Evolutionary conservation across 2,113 vertebrate genomes (phyloP).

Genomic region (Aspiorhynchus laticeps): DNA sequence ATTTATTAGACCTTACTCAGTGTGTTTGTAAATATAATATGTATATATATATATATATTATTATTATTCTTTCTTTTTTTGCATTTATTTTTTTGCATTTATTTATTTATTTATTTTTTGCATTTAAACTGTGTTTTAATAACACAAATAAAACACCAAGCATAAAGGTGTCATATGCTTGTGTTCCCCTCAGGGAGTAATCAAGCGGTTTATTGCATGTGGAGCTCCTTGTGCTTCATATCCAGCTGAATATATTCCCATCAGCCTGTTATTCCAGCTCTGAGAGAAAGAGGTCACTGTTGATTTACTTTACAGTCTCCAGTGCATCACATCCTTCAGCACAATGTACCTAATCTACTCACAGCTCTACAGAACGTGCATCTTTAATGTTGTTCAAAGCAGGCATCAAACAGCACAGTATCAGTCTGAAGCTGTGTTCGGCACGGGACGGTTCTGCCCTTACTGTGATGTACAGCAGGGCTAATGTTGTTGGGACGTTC

Average conservation of each 20-base stretch:
- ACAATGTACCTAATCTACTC: background rate
- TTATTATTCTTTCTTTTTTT: too few relatives aligned
- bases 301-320: conserved; percentile 73
- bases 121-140: background rate
- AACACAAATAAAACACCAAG: background rate
- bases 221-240: background rate
- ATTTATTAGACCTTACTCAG: background rate
- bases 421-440: background rate
- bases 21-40: too few relatives aligned
- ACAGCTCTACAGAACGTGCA: background rate
- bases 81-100: too few relatives aligned
- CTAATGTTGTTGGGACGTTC: background rate
- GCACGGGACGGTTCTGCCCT: background rate
- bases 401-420: background rate
- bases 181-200: background rate
- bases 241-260: conserved; percentile 3
- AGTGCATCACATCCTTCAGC: conserved; percentile 46
- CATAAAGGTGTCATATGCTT: background rate
- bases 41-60: too few relatives aligned
- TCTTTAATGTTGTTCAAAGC: background rate
- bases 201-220: background rate
- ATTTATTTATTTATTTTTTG: background rate
- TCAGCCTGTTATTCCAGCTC: conserved; percentile 64
- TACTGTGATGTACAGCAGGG: background rate
- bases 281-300: conserved; percentile 81